Base-by-base conservation (phyloP, 2,113 vertebrate genomes). In the Micromys minutus region DNA sequence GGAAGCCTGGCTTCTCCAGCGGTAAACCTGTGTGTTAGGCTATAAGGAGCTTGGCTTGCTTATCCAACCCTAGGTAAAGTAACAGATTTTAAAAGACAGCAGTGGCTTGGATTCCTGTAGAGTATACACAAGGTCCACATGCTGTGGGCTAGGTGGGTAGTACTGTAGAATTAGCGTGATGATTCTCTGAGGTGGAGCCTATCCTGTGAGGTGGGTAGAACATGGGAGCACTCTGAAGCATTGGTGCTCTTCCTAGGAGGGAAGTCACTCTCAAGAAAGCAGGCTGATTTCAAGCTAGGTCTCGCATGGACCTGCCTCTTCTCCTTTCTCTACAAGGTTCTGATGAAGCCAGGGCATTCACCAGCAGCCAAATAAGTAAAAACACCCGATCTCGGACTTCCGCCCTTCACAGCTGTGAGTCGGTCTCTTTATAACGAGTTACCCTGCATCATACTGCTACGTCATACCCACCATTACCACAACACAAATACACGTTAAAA, bases 101-200 rank as follows among this genome's bases (percentile, higher is more conserved):
- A 12, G 11, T 12, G 47, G 47, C 12, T 36, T 26, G 57, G 5
- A 34, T 65, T 10, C 36, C 57, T 13, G 3, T n/a, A 26, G 36
- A 34, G 26, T 1, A 19, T 31, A 29, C 36, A 19, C 52, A 69
- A 26, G 0, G 1, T 45, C 15, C 72, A 13, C 3, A 0, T 9
- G 21, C 61, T 39, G 4, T 59, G 36, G 39, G 50, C 22, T 52
- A 19, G 55, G 42, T 74, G 7, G 3, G n/a, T 1, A 47, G 67
- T 17, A 4, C 36, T 11, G 36, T 47, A 52, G 34, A 61, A 36
- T 36, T n/a, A n/a, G n/a, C 5, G 2, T 16, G 6, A 3, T 39
- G 26, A 61, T 39, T 80, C 15, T 55, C 74, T 65, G 39, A 75
- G 6, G 57, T 75, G 55, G 39, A 36, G 36, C n/a, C 77, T 50